Conservation (phyloP, 2,113 vertebrate genomes). For the Pycnonotus jocosus region DNA sequence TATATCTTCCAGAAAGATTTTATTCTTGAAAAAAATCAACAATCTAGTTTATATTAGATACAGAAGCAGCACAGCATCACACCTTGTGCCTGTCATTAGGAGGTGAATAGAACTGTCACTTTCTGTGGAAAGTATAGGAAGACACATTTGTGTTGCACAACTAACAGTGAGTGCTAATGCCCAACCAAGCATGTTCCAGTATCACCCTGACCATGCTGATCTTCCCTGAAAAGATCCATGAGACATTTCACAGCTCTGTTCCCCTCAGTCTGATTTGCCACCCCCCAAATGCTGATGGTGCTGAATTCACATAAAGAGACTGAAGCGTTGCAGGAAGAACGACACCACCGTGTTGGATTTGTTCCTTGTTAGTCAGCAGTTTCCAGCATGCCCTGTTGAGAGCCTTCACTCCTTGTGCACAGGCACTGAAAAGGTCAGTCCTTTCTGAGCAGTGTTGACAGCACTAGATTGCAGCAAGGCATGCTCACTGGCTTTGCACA, state of each 20-base stretch:
- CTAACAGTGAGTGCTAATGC: background rate
- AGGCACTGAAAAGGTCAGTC: background rate
- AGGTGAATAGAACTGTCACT: background rate
- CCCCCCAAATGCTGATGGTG: background rate
- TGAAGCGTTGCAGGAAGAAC: background rate
- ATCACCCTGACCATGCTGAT: background rate
- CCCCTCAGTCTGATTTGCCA: background rate
- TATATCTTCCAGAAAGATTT: background rate
- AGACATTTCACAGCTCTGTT: background rate
- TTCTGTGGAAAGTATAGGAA: background rate
- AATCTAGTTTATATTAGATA: background rate
- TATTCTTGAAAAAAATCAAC: background rate
- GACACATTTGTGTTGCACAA: background rate
- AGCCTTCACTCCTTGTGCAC: background rate
- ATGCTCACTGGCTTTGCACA: background rate
- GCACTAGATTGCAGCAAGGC: background rate
- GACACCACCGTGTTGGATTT: background rate
- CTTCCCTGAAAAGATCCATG: background rate
- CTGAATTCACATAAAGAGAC: background rate
- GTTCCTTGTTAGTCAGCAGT: background rate
- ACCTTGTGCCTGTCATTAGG: background rate
- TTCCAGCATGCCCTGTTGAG: background rate
- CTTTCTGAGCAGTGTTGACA: background rate
- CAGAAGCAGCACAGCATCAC: background rate
- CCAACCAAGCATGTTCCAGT: background rate